Conservation (phyloP, 2,113 vertebrate genomes). For the Orthochromis malagaraziensis region DNA sequence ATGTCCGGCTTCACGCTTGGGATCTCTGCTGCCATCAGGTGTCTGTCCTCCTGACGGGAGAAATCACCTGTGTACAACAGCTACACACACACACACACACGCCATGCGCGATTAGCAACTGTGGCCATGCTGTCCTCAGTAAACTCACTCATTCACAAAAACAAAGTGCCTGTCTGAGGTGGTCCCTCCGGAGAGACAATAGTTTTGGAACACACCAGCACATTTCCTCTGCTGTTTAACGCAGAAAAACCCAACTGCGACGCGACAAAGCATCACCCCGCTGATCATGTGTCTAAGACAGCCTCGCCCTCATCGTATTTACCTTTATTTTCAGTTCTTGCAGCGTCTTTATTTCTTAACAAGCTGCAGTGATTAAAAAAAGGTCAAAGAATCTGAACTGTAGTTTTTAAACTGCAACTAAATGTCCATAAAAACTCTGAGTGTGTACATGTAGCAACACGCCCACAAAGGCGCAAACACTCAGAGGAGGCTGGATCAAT, state of each 20-base stretch:
- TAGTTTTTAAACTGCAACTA: background rate
- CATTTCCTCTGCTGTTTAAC: background rate
- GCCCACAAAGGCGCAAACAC: background rate
- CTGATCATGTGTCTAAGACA: background rate
- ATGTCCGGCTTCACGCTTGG: slow-evolving; percentile 97
- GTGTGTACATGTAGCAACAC: background rate
- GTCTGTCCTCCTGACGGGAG: slow-evolving; percentile 94
- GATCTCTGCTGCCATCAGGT: slow-evolving; percentile 98
- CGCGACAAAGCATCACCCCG: background rate
- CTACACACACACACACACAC: background rate
- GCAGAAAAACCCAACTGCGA: background rate
- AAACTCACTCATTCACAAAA: background rate
- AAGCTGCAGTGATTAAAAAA: background rate
- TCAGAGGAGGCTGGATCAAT: background rate
- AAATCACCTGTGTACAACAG: slow-evolving; percentile 92
- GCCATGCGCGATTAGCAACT: background rate
- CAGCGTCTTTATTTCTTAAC: background rate
- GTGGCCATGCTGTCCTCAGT: background rate
- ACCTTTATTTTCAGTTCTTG: background rate
- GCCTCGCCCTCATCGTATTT: background rate
- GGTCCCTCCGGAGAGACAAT: background rate
- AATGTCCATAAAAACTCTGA: background rate
- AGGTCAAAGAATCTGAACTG: background rate
- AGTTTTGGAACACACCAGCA: background rate
- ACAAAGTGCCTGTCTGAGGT: background rate